phyloP scores from a whole-genome alignment of 1,140 invertebrate genomes.

The Marisa cornuarietis region DNA sequence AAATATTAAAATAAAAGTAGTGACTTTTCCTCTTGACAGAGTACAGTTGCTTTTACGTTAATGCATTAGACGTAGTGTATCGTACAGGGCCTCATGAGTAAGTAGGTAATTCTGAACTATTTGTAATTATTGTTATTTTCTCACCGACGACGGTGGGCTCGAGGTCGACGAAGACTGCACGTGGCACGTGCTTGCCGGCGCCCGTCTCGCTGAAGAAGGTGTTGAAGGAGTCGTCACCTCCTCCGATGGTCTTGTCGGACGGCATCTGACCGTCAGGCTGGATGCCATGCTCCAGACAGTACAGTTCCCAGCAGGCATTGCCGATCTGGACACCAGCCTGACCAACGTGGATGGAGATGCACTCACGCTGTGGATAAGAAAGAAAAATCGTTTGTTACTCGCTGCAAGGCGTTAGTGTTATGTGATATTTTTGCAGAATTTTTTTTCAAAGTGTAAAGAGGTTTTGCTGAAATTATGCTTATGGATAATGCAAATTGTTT shows the following conservation, averaged over 20 bases:
- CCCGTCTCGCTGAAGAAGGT: constrained; percentile 91
- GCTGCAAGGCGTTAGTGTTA: too few relatives aligned
- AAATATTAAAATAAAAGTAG: too few relatives aligned
- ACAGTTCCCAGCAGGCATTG: constrained; percentile 74
- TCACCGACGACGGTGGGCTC: constrained; percentile 80
- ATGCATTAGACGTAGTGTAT: too few relatives aligned
- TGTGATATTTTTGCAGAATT: too few relatives aligned
- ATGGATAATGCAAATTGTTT: not conserved
- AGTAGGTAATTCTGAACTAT: too few relatives aligned
- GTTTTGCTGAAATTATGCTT: too few relatives aligned
- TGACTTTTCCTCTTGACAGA: too few relatives aligned
- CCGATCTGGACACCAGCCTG: constrained; percentile 78
- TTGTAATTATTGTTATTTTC: not conserved
- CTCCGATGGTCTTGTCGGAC: constrained; percentile 60
- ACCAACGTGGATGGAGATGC: constrained; percentile 86
- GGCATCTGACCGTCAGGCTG: constrained; percentile 80
- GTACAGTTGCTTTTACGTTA: too few relatives aligned
- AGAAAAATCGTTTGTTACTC: constrained; percentile 71
- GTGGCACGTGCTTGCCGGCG: constrained; percentile 77
- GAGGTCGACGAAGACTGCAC: constrained; percentile 82
- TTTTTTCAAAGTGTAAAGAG: not conserved
- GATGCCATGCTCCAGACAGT: constrained; percentile 89
- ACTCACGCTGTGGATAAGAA: constrained; percentile 71
- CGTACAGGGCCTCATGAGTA: too few relatives aligned
- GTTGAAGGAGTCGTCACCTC: constrained; percentile 84